Evolutionary conservation across 2,888 invertebrate genomes (phyloP).

Genomic region (Xanthorhoe designata): DNA sequence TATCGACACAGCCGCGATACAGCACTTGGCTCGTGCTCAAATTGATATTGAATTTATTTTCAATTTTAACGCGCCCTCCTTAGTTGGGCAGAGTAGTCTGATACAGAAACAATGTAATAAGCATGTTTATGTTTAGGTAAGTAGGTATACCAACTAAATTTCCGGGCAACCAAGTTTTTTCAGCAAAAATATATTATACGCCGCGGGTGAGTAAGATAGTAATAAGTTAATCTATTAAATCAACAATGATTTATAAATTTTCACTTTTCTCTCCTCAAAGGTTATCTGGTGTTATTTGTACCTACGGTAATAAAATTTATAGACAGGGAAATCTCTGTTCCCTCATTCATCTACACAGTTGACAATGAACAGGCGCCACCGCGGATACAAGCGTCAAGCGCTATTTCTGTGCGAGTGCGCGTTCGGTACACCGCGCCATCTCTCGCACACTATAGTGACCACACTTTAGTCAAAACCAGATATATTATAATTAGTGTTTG

Average conservation of each 20-base stretch:
- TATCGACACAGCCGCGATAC: slow-evolving; percentile 75
- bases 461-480: background rate
- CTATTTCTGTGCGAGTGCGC: slow-evolving; percentile 82
- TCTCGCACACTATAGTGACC: slow-evolving; percentile 24
- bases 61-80: slow-evolving; percentile 85
- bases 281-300: background rate
- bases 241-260: background rate
- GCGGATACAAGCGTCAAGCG: slow-evolving; percentile 82
- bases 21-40: slow-evolving; percentile 84
- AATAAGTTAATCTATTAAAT: slow-evolving; percentile 19
- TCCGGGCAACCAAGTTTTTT: no score
- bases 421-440: slow-evolving; percentile 56
- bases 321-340: slow-evolving; percentile 46
- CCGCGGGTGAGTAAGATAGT: no score
- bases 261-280: background rate
- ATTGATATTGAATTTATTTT: slow-evolving; percentile 86
- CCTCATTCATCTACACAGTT: slow-evolving; percentile 69
- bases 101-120: no score
- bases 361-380: slow-evolving; percentile 85
- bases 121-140: no score
- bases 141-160: no score
- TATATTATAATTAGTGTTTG: no score
- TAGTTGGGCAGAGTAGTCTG: slow-evolving; percentile 61
- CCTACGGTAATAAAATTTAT: no score
- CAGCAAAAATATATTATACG: no score